These are phyloP conservation scores for Watsonalla cultraria DNA, from an alignment of 2,888 invertebrate genomes.

Conservation along the genomic window DNA sequence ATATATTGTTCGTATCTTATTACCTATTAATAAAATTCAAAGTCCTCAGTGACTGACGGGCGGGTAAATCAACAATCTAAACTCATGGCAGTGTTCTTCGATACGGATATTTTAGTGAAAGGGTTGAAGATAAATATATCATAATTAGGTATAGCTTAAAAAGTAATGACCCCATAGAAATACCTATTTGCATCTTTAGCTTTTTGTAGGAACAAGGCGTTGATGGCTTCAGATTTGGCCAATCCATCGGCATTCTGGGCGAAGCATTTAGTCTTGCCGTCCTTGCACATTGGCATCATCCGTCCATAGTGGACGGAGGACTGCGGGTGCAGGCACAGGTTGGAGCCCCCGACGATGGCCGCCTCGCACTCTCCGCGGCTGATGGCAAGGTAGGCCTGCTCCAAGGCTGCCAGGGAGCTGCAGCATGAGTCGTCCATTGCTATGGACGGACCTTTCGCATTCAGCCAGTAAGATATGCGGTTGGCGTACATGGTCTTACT, in stretches of 20 bases:
- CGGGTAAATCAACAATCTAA: no score
- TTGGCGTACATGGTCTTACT: not conserved
- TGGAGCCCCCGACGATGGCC: constrained; percentile 79
- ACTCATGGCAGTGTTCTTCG: no score
- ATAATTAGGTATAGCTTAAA: no score
- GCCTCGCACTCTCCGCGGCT: constrained; percentile 43
- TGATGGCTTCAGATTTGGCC: constrained; percentile 83
- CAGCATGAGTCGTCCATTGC: constrained; percentile 36
- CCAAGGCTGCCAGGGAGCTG: constrained; percentile 35
- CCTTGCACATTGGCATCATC: constrained; percentile 75
- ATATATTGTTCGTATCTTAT: not conserved
- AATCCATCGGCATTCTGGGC: constrained; percentile 86
- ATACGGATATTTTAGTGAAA: no score
- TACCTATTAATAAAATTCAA: no score
- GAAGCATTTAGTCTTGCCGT: constrained; percentile 91
- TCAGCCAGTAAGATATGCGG: constrained; percentile 42
- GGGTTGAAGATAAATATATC: no score
- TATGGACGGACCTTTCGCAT: constrained; percentile 44
- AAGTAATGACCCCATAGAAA: not conserved
- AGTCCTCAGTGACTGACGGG: no score
- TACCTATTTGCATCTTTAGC: constrained; percentile 46
- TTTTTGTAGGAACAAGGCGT: constrained; percentile 82
- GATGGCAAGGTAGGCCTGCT: constrained; percentile 39
- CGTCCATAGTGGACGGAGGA: constrained; percentile 31
- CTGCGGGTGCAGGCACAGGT: constrained; percentile 46